A percentile compares a stretch with the other conserved stretches of the same genome.
phyloP scores from a whole-genome alignment of 2,113 vertebrate genomes.

The Struthidea cinerea region DNA sequence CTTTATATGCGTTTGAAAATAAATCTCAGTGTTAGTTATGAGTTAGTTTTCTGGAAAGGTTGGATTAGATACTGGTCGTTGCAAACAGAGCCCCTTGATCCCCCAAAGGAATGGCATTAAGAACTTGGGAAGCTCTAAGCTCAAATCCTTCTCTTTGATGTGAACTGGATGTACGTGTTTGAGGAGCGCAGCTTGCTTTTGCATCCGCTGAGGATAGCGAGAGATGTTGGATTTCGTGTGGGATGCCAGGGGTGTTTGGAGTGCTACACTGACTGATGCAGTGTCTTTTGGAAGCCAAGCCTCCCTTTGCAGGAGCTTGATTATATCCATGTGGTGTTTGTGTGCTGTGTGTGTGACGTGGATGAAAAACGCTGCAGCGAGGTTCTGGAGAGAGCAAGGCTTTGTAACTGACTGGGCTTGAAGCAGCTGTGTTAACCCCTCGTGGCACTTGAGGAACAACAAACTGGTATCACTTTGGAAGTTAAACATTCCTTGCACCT shows the following conservation, averaged over 20 bases:
- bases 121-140: neutral
- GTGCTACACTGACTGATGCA: neutral
- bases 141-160: neutral
- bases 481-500: neutral
- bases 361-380: neutral
- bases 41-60: neutral
- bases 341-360: neutral
- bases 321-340: neutral
- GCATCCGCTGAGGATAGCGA: neutral
- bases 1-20: neutral
- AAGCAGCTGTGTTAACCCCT: neutral
- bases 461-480: neutral
- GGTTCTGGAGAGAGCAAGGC: neutral
- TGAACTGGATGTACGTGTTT: neutral
- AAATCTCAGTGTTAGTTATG: neutral
- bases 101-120: neutral
- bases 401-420: neutral
- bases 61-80: neutral
- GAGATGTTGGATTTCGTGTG: neutral
- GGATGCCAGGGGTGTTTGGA: neutral
- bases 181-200: neutral
- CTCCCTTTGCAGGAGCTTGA: neutral
- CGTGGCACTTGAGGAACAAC: rapidly evolving
- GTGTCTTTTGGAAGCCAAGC: neutral
- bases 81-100: neutral